phyloP scores from a whole-genome alignment of 1,140 invertebrate genomes.

The Drosophila oshimai region DNA sequence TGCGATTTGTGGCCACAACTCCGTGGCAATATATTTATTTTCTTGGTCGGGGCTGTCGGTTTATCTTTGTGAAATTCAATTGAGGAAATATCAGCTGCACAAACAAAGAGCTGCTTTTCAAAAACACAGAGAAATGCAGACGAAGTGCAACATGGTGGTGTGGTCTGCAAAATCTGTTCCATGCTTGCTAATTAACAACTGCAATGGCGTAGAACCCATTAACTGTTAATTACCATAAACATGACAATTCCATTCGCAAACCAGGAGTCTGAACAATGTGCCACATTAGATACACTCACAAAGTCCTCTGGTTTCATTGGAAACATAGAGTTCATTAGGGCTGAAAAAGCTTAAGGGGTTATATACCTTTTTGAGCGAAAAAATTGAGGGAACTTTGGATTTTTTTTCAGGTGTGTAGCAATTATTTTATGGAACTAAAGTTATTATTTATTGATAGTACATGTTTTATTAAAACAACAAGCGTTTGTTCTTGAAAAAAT shows the following conservation, averaged over 20 bases:
- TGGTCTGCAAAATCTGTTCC: constrained; percentile 41
- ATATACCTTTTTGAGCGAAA: no score
- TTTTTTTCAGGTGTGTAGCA: no score
- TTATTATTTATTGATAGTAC: no score
- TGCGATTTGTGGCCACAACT: constrained; percentile 58
- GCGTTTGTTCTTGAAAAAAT: no score
- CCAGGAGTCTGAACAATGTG: constrained; percentile 14
- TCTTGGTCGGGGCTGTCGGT: constrained; percentile 13
- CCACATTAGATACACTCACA: neutral
- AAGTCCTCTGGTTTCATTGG: neutral
- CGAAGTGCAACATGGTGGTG: neutral
- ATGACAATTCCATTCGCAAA: constrained; percentile 63
- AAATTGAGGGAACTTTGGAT: no score
- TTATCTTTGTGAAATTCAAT: constrained; percentile 57
- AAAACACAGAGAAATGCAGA: neutral
- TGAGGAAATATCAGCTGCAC: constrained; percentile 62
- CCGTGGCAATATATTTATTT: constrained; percentile 34
- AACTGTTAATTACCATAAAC: constrained; percentile 79
- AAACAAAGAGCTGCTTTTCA: constrained; percentile 36
- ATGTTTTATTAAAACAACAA: no score
- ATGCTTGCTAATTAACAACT: constrained; percentile 72
- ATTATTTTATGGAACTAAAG: no score
- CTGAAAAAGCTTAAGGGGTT: no score
- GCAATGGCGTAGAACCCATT: constrained; percentile 80
- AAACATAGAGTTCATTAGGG: no score